Base-by-base conservation (phyloP, 2,113 vertebrate genomes). In the Vanacampus margaritifer region DNA sequence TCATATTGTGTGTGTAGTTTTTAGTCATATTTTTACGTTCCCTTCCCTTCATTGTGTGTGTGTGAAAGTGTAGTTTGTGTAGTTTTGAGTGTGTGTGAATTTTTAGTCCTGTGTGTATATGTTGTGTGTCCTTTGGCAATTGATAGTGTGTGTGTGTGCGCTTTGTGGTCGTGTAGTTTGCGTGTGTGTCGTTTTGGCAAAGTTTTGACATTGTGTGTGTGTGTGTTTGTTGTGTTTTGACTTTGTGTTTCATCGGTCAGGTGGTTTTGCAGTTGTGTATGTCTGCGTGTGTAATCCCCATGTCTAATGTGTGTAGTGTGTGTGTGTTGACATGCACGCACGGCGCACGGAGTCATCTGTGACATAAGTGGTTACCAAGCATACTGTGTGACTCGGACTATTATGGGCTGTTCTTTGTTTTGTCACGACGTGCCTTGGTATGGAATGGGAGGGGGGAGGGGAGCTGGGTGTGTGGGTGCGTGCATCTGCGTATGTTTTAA, bases 351-450 rank as follows among this genome's bases (percentile, higher is more conserved):
- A 80, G 80, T 87, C 82, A 79, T 84, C 84, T 84, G 84, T 86
- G 84, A 87, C 86, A 87, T 88, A 89, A 88, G 85, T 83, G 81
- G 88, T 91, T 91, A 79, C 89, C 84, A 90, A 91, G 89, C 84
- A 85, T 85, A 90, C 89, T 76, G 83, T 84, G 86, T 58, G 41
- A 73, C 83, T 76, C 64, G 67, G 79, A 80, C 72, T 90, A 91
- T 92, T 91, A 92, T 91, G 87, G 89, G 85, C 79, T 91, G 89
- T 90, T 90, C 89, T 92, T 92, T 92, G 89, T 91, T 90, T 91
- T 89, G 89, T 89, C 86, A 90, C 84, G 73, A 88, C 84, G 85
- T 91, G 90, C 85, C 89, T 83, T 89, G 82, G 79, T 88, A 90
- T 89, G 84, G 82, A 86, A 82, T 72, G 67, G 85, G 79, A 83